Evolutionary conservation across 2,888 invertebrate genomes (phyloP).

Genomic region (Pseudanteris insignis): DNA sequence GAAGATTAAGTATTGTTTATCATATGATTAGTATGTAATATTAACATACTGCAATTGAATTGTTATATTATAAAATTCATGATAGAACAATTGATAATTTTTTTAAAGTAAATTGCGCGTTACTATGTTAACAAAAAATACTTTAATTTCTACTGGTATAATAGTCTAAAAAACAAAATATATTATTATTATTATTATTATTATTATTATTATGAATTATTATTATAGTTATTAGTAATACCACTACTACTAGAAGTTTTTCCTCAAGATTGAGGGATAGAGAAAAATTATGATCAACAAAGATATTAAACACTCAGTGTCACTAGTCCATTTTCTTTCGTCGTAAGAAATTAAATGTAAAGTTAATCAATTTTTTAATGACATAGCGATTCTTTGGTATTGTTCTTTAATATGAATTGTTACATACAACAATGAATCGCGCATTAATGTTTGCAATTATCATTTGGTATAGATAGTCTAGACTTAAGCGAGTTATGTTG

Average conservation of each 20-base stretch:
- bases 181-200: neutral
- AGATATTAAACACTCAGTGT: slow-evolving; percentile 39
- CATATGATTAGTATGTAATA: too few relatives aligned
- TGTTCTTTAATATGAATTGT: neutral
- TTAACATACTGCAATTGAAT: too few relatives aligned
- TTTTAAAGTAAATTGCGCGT: slow-evolving; percentile 19
- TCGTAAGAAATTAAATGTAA: slow-evolving; percentile 16
- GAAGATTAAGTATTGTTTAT: too few relatives aligned
- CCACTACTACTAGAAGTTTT: too few relatives aligned
- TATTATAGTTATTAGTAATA: too few relatives aligned
- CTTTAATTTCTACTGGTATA: slow-evolving; percentile 8
- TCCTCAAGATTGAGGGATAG: slow-evolving; percentile 1
- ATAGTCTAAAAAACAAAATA: slow-evolving; percentile 14
- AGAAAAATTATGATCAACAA: slow-evolving; percentile 23
- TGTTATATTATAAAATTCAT: neutral
- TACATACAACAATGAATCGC: slow-evolving; percentile 5
- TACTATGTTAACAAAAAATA: slow-evolving; percentile 4
- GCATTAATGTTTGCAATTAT: slow-evolving; percentile 19
- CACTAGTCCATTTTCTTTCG: slow-evolving; percentile 41
- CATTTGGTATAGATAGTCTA: slow-evolving; percentile 8
- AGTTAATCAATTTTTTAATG: slow-evolving; percentile 5
- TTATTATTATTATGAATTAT: too few relatives aligned
- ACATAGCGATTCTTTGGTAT: slow-evolving; percentile 8
- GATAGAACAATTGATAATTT: slow-evolving; percentile 5
- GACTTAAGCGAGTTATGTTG: slow-evolving; percentile 15